Base-by-base conservation (phyloP, 2,888 invertebrate genomes). In the Dyspetes luteomarginatus region DNA sequence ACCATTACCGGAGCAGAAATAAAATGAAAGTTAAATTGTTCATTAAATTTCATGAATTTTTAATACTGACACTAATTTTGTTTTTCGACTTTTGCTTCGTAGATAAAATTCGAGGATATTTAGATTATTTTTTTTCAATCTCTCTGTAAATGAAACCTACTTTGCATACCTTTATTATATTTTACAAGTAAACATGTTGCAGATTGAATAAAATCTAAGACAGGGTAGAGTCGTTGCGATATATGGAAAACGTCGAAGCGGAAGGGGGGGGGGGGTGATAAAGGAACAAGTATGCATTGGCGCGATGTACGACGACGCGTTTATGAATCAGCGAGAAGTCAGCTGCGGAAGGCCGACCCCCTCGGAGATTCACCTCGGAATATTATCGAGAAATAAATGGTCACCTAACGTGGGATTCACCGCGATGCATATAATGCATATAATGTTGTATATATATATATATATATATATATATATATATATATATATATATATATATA, bases 321-420 rank as follows among this genome's bases (percentile, higher is more conserved):
- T 80, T 80, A 80, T 80, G 79, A 80, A 80, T 80, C 79, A 75
- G 41, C 65, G 65, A 77, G 71, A 77, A 77, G 71, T 77, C 71
- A 77, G 60, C 64, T 50, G 79, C 69, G 79, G 75, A 81, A 64
- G 81, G 76, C 76, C 76, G 72, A 73, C 76, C 68, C 76, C 73
- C 81, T 73, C 28, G 67, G 71, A 68, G 76, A 50, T 62, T 81
- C 73, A 77, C 76, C 81, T 81, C 77, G 81, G 81, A 81, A 81
- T 76, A 81, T 81, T 81, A 81, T 81, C 81, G 77, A 72, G 81
- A 81, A 81, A 81, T 81, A 81, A 81, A 81, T 81, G 81, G 77
- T 77, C 81, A 77, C 81, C 81, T 77, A 81, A 81, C 81, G 81
- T 81, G 81, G 81, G 81, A 81, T 81, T 56, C 64, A 76, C 72